Percentiles rank a stretch among this genome's conserved stretches.
Conservation (phyloP, 1,140 invertebrate genomes). For the Drosophila truncata region DNA sequence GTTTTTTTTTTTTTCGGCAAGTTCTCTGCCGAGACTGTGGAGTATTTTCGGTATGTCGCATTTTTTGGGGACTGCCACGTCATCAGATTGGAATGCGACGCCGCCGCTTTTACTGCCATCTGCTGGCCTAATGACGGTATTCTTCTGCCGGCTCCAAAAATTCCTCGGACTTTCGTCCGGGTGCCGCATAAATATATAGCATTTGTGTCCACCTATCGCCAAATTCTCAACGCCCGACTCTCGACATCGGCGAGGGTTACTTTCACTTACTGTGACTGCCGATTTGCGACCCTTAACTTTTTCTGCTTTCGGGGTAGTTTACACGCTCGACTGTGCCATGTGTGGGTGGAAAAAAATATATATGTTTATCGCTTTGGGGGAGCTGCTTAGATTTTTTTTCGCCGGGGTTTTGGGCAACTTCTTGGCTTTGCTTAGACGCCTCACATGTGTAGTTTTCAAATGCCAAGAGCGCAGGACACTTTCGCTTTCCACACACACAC, state of each 20-base stretch:
- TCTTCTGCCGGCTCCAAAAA: constrained; percentile 75
- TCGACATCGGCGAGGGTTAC: constrained; percentile 75
- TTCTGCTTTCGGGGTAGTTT: constrained; percentile 52
- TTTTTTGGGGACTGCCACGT: constrained; percentile 51
- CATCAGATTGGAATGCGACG: constrained; percentile 71
- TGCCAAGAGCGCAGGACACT: constrained; percentile 82
- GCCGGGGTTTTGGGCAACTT: constrained; percentile 48
- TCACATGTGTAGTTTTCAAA: constrained; percentile 77
- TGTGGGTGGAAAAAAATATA: constrained; percentile 13
- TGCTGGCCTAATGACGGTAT: constrained; percentile 83
- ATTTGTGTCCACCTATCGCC: constrained; percentile 51
- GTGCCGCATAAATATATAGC: not conserved
- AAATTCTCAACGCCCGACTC: constrained; percentile 76
- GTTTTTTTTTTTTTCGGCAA: constrained; percentile 3
- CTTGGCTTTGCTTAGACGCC: constrained; percentile 61
- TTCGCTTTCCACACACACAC: constrained; percentile 51
- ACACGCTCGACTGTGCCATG: constrained; percentile 47
- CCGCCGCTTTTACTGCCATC: constrained; percentile 53
- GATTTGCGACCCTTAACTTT: constrained; percentile 38
- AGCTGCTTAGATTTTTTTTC: constrained; percentile 20
- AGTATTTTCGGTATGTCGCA: constrained; percentile 4
- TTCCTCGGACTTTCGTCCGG: constrained; percentile 54
- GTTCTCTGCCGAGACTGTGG: constrained; percentile 1
- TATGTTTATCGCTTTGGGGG: not conserved
- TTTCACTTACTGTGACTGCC: constrained; percentile 73